Base-by-base conservation (phyloP, 1,140 invertebrate species). In the Panagrolaimus sp. region DNA sequence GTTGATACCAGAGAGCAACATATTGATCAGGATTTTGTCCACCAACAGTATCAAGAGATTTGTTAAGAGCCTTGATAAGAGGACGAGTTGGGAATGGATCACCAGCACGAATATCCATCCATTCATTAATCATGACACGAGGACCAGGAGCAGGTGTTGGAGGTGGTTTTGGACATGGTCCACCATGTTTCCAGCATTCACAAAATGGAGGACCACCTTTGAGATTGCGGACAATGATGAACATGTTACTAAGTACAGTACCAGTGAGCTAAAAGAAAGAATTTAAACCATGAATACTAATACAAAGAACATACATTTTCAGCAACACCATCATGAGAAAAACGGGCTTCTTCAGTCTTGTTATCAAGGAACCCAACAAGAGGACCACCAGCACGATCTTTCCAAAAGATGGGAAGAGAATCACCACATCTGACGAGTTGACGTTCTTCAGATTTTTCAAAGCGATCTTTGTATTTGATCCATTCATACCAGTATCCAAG, bases 401-500 rank as follows among this genome's bases (percentile, higher is more conserved):
- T 47, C 74, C 74, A 76, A 14, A 76, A 48, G 21, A 76, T 63
- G 38, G 74, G 74, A 45, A 76, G 45, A 45, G 67, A 71, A 63
- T 76, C 74, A 14, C 73, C 73, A 55, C 73, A 75, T n/a, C 65
- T 48, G 26, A 75, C 62, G 8, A 65, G 32, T 17, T 62, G 14
- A 21, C 74, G 47, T 24, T 63, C 58, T 7, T 44, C 44, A 28
- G 47, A 7, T 17, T 28, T 74, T n/a, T 73, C 75, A 38, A 72
- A 63, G 21, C 74, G 75, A 10, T 77, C 67, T 15, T 62, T 75
- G 68, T 76, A 76, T 67, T 72, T 71, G 74, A 76, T 69, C 74
- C 74, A 76, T 21, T 76, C 65, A 75, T 76, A 76, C 74, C 74
- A 76, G 75, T 65, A 76, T 7, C 74, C 74, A 15, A 71, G 70